Evolutionary conservation across 2,888 invertebrate species (phyloP).

Genomic region (Lasioglossum villosulum): DNA sequence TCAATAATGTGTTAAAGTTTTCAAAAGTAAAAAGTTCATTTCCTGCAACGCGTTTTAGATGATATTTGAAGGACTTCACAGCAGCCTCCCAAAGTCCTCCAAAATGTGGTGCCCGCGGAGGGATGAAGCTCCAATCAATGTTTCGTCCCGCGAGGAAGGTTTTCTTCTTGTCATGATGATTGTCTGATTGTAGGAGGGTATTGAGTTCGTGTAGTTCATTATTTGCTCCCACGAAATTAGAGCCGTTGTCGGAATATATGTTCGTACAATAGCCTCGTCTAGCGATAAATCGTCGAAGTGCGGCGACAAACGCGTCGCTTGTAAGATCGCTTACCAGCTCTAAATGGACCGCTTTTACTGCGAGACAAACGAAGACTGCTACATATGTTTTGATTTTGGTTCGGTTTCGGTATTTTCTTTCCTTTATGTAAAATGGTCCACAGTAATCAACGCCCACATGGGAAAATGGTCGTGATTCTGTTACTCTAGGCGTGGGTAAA

Average conservation of each 20-base stretch:
- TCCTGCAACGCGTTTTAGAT: background rate
- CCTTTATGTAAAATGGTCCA: background rate
- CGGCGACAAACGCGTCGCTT: background rate
- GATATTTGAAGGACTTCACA: background rate
- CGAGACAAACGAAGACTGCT: background rate
- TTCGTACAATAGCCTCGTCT: background rate
- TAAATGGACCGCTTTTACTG: background rate
- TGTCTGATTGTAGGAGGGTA: background rate
- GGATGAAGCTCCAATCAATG: background rate
- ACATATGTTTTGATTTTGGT: background rate
- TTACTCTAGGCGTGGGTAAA: no score
- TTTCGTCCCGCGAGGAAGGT: background rate
- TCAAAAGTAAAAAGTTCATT: no score
- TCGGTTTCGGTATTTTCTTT: background rate
- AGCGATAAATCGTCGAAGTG: background rate
- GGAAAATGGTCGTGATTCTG: no score
- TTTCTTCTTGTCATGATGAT: background rate
- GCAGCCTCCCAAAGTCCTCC: no score
- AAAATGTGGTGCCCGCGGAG: background rate
- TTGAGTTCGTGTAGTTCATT: background rate
- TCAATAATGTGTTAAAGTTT: no score
- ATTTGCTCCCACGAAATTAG: no score
- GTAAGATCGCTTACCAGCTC: conserved; percentile 4
- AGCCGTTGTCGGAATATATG: background rate
- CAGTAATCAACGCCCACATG: background rate